Evolutionary conservation across 1,140 invertebrate genomes (phyloP).

Genomic region (Eriosoma lanigerum): DNA sequence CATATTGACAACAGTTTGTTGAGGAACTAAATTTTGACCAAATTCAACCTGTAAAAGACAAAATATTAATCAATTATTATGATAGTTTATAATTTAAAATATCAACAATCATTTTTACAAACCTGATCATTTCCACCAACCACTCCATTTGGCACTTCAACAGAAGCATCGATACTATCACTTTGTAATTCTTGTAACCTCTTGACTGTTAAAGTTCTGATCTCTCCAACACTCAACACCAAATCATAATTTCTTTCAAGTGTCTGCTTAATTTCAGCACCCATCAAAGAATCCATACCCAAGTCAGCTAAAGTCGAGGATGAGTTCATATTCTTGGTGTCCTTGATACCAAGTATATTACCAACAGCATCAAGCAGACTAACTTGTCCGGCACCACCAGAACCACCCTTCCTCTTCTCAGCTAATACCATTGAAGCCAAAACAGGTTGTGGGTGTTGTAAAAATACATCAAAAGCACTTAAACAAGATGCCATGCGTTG

Average conservation of each 20-base stretch:
- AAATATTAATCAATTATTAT: background rate
- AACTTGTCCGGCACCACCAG: conserved; percentile 59
- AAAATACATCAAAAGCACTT: conserved; percentile 79
- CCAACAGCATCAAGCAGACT: conserved; percentile 74
- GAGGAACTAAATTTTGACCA: conserved; percentile 41
- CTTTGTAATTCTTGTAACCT: conserved; percentile 70
- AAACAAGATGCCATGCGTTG: conserved; percentile 90
- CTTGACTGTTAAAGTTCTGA: conserved; percentile 76
- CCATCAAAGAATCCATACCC: conserved; percentile 97
- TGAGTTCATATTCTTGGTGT: conserved; percentile 73
- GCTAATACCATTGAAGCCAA: conserved; percentile 78
- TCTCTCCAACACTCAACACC: conserved; percentile 84
- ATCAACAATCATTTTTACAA: background rate
- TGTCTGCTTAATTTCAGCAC: conserved; percentile 95
- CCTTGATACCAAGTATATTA: conserved; percentile 84
- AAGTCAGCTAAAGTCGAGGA: conserved; percentile 82
- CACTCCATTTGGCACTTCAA: conserved; percentile 52
- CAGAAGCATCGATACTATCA: conserved; percentile 66
- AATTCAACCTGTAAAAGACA: conserved; percentile 16
- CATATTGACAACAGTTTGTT: conserved; percentile 36
- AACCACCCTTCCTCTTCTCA: conserved; percentile 67
- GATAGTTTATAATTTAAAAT: background rate
- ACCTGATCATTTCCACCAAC: conserved; percentile 49
- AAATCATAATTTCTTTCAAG: conserved; percentile 90
- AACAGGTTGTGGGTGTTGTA: conserved; percentile 84